Base-by-base conservation (phyloP, 1,140 invertebrate genomes). In the Sitobion miscanthi region DNA sequence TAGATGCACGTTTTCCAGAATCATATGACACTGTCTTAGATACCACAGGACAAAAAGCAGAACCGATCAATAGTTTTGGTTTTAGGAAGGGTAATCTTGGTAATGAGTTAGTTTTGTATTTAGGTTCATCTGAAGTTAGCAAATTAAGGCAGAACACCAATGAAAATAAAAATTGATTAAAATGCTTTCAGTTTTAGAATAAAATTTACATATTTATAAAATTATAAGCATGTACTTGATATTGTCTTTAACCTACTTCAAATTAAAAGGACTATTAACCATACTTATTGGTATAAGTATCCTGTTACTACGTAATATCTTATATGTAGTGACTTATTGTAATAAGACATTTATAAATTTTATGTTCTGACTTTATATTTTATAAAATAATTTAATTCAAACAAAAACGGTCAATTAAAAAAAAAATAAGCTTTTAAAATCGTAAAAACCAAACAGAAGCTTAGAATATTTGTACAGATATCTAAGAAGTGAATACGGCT, bases 401-500 rank as follows among this genome's bases (percentile, higher is more conserved):
- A 93, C 91, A 85, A 93, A 93, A 93, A 93, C 91, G 91, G 91
- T 85, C 35, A 86, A n/a, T 85, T 54, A 85, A 92, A 93, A 83
- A 93, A 86, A 93, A 93, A 83, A 93, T 57, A 93, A 93, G 91
- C 91, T 93, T 93, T 86, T 38, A 83, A 93, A 93, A 57, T 47
- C 47, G 3, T 77, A 6, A 52, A 93, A 93, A 52, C 47, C 85
- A 93, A 93, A 93, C 91, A 93, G 82, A 93, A 93, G 91, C 91
- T 57, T 49, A 25, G 82, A 83, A 83, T 82, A 85, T 86, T 93
- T 93, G 47, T 93, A 93, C 77, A 85, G 25, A 83, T 85, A 93
- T 54, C 30, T 83, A 93, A 86, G 23, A 93, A 47, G 35, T 54
- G n/a, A 93, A 86, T 38, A 11, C 52, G 30, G 86, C 35, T 95